Base-by-base conservation (phyloP, 2,113 vertebrate genomes). In the Willisornis vidua region DNA sequence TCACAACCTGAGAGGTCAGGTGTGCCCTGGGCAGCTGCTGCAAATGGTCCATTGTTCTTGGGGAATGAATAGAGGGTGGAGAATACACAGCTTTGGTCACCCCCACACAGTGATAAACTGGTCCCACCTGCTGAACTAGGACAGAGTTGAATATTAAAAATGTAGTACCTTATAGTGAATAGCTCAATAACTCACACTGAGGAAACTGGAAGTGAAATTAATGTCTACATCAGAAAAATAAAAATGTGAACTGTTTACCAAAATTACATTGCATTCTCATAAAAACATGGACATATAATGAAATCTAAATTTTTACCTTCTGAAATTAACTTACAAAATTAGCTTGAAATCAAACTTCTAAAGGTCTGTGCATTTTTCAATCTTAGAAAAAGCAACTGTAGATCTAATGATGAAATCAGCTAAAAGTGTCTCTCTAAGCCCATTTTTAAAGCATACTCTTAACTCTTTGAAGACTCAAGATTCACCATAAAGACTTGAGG, bases 261-360 rank as follows among this genome's bases (percentile, higher is more conserved):
- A 87, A 87, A 74, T 31, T 75, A 41, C 5, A 20, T 7, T 46
- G 18, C 1, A 7, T 55, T 67, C 26, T 66, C 58, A 63, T 16
- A 77, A 79, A 79, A 91, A 51, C 3, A 43, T 4, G 18, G 22
- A n/a, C 12, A 52, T 59, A 79, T 10, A 12, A 63, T 3, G 3
- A 89, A 68, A 8, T 37, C 24, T 49, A 23, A 75, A 68, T 35
- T 73, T 83, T 37, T 26, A 70, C 37, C 22, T 80, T 48, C 25
- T 57, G 37, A 88, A 96, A 88, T 51, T 9, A 74, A 41, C 23
- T 67, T 74, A n/a, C 19, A 43, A 87, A 80, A 80, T 57, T 37
- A 43, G 65, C n/a, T 37, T 24, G 4, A 78, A 67, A 65, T 39
- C 4, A 55, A 48, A 82, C 62, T 86, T 86, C 17, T 89, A 66